Evolutionary conservation across 2,888 invertebrate species (phyloP).

Genomic region (Thysanoteuthis rhombus): DNA sequence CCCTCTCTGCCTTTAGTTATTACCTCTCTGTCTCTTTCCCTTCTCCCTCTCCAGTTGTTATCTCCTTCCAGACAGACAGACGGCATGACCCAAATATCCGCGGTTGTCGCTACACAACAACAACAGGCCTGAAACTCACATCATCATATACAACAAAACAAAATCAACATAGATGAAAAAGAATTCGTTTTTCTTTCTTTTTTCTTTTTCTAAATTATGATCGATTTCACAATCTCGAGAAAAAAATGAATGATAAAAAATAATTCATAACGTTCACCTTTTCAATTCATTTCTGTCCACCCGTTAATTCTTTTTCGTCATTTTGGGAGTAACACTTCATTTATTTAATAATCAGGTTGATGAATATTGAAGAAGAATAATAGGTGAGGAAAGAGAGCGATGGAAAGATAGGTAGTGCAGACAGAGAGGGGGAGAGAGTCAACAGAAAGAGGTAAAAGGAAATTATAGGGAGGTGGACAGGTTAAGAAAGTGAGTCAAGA

Average conservation of each 20-base stretch:
- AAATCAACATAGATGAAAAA: background rate
- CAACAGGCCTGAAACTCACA: background rate
- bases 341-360: background rate
- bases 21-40: too few species aligned
- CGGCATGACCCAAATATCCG: conserved; percentile 12
- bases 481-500: background rate
- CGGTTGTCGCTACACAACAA: conserved; percentile 1
- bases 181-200: background rate
- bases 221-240: background rate
- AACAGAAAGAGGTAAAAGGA: background rate
- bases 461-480: background rate
- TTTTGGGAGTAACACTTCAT: background rate
- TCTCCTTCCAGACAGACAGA: conserved; percentile 12
- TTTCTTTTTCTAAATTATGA: background rate
- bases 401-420: background rate
- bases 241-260: background rate
- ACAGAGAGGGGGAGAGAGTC: background rate
- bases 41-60: background rate
- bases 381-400: conserved; percentile 12
- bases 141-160: background rate
- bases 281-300: background rate
- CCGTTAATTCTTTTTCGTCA: background rate
- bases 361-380: background rate
- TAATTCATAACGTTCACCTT: background rate
- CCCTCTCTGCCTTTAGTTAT: too few species aligned